phyloP scores from a whole-genome alignment of 2,113 vertebrate genomes.

The Colius striatus region DNA sequence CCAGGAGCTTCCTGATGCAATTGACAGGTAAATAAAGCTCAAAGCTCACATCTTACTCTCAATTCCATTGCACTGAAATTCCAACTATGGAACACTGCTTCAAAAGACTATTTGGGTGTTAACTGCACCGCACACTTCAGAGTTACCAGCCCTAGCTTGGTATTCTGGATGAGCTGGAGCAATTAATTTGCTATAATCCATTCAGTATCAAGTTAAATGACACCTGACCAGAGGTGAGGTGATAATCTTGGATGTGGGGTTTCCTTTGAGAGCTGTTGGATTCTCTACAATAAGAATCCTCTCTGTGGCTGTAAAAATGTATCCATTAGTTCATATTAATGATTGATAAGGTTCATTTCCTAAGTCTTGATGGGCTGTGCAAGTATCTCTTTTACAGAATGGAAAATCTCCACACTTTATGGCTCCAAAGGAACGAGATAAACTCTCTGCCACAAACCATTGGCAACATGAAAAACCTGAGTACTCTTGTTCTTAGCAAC shows the following conservation, averaged over 20 bases:
- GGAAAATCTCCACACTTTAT: slow-evolving; percentile 89
- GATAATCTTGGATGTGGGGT: background rate
- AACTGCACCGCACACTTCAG: background rate
- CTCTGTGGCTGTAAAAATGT: background rate
- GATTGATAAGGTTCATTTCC: background rate
- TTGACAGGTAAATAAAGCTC: slow-evolving; percentile 83
- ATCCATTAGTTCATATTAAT: background rate
- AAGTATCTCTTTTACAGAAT: slow-evolving; percentile 79
- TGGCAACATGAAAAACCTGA: slow-evolving; percentile 83
- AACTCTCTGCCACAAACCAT: slow-evolving; percentile 87
- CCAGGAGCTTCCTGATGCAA: slow-evolving; percentile 82
- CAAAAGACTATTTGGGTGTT: background rate
- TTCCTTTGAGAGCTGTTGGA: background rate
- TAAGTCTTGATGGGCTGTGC: background rate
- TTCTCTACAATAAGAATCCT: background rate
- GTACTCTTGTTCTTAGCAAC: slow-evolving; percentile 91
- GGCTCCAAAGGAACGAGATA: slow-evolving; percentile 93
- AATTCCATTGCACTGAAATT: background rate
- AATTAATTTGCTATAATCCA: background rate
- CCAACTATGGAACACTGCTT: background rate
- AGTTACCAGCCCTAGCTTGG: background rate
- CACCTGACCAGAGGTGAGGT: background rate
- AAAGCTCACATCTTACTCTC: background rate
- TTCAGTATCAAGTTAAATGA: background rate
- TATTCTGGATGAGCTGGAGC: background rate